These are phyloP conservation scores for Leucozona laternaria DNA, from an alignment of 2,888 invertebrate species.

Conservation along the genomic window DNA sequence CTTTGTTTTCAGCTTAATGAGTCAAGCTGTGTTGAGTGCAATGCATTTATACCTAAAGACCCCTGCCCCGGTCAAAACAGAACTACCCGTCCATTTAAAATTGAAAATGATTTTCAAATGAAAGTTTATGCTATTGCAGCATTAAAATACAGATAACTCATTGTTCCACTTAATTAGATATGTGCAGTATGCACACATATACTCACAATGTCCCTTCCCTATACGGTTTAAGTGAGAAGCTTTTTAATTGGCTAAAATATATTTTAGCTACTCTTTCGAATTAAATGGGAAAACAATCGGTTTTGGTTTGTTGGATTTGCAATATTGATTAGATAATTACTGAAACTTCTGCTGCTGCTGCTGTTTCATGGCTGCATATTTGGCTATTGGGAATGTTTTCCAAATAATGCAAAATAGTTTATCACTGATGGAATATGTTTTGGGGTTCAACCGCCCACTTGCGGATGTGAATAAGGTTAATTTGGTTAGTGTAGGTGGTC, in stretches of 20 bases:
- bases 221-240: neutral
- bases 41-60: neutral
- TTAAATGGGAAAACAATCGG: conserved; percentile 34
- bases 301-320: conserved; percentile 1
- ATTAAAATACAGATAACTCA: conserved; percentile 34
- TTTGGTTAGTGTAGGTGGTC: neutral
- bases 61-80: neutral
- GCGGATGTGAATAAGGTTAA: neutral
- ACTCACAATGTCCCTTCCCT: too few species aligned
- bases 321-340: conserved; percentile 35
- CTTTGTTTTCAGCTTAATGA: conserved; percentile 37
- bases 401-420: conserved; percentile 4
- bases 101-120: conserved; percentile 30
- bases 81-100: conserved; percentile 1
- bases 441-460: neutral
- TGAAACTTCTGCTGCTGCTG: neutral
- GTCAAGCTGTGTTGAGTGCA: conserved; percentile 29
- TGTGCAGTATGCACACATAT: too few species aligned
- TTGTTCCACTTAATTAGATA: conserved; percentile 25
- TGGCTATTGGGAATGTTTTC: conserved; percentile 5
- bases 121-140: conserved; percentile 29
- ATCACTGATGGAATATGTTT: neutral
- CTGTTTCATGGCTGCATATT: neutral
- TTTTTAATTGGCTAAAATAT: conserved; percentile 11
- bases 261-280: conserved; percentile 15